These are phyloP conservation scores for Netelia virgata DNA, from an alignment of 2,888 invertebrate species.

Conservation along the genomic window DNA sequence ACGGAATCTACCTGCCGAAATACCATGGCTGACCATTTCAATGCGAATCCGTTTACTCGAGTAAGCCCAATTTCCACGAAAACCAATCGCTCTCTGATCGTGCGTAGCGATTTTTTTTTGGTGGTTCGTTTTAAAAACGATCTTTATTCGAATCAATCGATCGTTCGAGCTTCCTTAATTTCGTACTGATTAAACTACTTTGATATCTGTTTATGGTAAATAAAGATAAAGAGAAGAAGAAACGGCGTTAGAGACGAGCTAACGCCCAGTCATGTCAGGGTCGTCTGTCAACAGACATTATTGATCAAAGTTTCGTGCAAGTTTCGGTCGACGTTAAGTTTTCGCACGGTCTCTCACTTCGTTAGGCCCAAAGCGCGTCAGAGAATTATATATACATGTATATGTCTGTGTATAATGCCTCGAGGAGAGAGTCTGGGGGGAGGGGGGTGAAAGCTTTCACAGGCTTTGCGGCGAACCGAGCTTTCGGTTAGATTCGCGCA, in stretches of 20 bases:
- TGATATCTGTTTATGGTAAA: not conserved
- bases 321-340: conserved; percentile 40
- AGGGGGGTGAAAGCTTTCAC: not conserved
- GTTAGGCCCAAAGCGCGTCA: conserved; percentile 18
- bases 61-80: conserved; percentile 41
- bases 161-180: not conserved
- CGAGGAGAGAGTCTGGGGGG: not conserved
- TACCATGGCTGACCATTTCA: not conserved
- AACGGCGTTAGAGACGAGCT: not conserved
- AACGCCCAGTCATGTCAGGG: not conserved
- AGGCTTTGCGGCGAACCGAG: conserved; percentile 32
- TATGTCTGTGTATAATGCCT: not conserved
- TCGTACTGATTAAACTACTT: not conserved
- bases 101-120: not conserved
- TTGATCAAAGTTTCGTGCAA: conserved; percentile 57
- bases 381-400: not conserved
- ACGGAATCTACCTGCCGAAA: not conserved
- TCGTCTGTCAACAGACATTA: conserved; percentile 16
- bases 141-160: no score
- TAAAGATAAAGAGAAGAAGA: not conserved
- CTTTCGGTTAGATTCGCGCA: conserved; percentile 19
- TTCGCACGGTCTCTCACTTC: conserved; percentile 33
- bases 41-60: conserved; percentile 40
- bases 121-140: not conserved
- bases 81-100: not conserved